These are phyloP conservation scores for Listrodromus nycthemerus DNA, from an alignment of 2,888 invertebrate species.

Conservation along the genomic window DNA sequence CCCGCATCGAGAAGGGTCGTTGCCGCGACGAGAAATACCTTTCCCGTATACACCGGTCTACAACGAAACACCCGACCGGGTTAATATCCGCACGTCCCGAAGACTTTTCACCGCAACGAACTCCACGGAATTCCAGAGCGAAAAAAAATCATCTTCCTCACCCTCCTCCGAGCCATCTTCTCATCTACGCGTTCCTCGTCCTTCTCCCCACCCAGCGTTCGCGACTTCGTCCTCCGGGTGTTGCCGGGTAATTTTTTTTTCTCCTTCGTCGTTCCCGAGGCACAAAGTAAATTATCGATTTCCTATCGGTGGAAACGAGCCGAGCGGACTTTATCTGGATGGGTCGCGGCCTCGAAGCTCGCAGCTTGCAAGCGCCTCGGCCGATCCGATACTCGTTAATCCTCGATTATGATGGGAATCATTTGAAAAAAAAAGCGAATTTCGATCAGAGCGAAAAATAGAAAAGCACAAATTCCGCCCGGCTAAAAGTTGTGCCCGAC, in stretches of 20 bases:
- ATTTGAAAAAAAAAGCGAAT: background rate
- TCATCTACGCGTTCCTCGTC: background rate
- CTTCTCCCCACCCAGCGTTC: background rate
- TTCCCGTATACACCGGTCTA: constrained; percentile 39
- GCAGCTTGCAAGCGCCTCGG: constrained; percentile 31
- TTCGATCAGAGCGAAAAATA: background rate
- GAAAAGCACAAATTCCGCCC: background rate
- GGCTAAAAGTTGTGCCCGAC: background rate
- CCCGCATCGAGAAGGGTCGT: constrained; percentile 56
- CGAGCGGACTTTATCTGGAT: constrained; percentile 68
- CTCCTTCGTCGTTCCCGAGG: constrained; percentile 46
- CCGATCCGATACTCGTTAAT: constrained; percentile 33
- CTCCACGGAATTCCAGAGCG: constrained; percentile 41
- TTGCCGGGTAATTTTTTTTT: constrained; percentile 17
- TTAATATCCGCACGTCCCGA: constrained; percentile 1
- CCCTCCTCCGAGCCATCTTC: constrained; percentile 1
- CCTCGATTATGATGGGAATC: constrained; percentile 7
- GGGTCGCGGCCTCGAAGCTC: constrained; percentile 61
- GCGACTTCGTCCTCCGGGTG: constrained; percentile 5
- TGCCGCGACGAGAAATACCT: constrained; percentile 62
- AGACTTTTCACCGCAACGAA: constrained; percentile 36
- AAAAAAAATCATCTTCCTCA: constrained; percentile 42
- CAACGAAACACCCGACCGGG: background rate
- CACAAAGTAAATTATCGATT: constrained; percentile 73
- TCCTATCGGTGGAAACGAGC: constrained; percentile 70